Conservation (phyloP, 2,888 invertebrate genomes). For the Polyommatus iphigenia region DNA sequence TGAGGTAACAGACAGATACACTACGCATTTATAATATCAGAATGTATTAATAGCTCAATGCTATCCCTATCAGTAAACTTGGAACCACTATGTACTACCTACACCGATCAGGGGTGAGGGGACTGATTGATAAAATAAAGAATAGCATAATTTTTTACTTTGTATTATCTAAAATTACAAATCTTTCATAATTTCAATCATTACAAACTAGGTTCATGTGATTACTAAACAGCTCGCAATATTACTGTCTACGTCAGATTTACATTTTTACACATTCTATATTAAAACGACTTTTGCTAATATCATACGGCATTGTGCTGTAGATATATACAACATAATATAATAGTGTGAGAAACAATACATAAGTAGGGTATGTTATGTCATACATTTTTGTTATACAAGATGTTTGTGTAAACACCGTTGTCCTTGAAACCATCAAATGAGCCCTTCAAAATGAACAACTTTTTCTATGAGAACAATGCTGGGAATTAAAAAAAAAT, state of each 20-base stretch:
- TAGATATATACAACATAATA: background rate
- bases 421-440: too few relatives aligned
- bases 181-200: constrained; percentile 72
- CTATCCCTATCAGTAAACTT: too few relatives aligned
- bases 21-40: too few relatives aligned
- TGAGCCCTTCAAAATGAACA: too few relatives aligned
- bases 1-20: too few relatives aligned
- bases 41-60: too few relatives aligned
- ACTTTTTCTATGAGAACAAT: too few relatives aligned
- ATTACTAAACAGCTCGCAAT: constrained; percentile 69
- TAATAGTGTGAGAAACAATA: background rate
- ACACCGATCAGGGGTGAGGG: background rate
- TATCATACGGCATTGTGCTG: constrained; percentile 35
- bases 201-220: constrained; percentile 62
- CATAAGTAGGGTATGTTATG: background rate
- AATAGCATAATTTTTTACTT: constrained; percentile 28
- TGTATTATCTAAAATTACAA: constrained; percentile 77
- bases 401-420: too few relatives aligned
- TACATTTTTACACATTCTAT: constrained; percentile 69
- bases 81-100: background rate
- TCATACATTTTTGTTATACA: background rate
- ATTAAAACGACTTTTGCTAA: constrained; percentile 41
- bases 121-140: background rate
- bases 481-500: too few relatives aligned
- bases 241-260: constrained; percentile 67